These are phyloP conservation scores for Spongia lamella DNA, from an alignment of 37 sponge, comb jelly and placozoan genomes.

Conservation along the genomic window DNA sequence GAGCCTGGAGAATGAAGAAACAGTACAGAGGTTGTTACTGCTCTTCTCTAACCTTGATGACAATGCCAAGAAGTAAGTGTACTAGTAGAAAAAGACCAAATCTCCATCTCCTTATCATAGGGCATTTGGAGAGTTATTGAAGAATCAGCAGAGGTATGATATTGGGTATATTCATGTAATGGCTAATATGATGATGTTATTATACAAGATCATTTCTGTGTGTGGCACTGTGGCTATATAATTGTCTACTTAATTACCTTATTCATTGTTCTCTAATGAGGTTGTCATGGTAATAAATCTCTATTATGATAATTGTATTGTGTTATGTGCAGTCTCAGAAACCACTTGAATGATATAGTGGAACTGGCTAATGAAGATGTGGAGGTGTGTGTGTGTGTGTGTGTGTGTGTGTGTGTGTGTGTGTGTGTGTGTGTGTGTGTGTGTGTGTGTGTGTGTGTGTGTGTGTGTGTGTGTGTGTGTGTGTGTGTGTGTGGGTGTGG, in stretches of 20 bases:
- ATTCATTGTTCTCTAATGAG: too few species aligned
- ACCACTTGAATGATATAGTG: background rate
- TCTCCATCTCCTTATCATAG: conserved; percentile 5
- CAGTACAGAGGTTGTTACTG: conserved; percentile 63
- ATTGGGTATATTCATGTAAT: too few species aligned
- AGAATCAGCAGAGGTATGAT: conserved; percentile 35
- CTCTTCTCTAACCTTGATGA: conserved; percentile 66
- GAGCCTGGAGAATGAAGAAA: conserved; percentile 45
- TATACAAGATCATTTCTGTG: background rate
- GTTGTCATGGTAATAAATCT: too few species aligned
- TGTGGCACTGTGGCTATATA: too few species aligned
- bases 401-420: background rate
- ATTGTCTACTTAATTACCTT: too few species aligned
- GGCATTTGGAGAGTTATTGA: conserved; percentile 51
- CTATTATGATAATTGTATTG: background rate
- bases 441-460: background rate
- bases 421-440: background rate
- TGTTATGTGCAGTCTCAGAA: background rate
- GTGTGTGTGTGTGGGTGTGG: background rate
- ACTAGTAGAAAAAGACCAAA: background rate
- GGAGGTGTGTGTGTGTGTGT: background rate
- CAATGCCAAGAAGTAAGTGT: conserved; percentile 48
- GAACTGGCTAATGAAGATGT: background rate
- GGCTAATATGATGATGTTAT: background rate
- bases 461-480: background rate